Percentiles rank a stretch among this genome's conserved stretches.
Evolutionary conservation across 2,113 vertebrate species (phyloP).

Genomic region (Pseudonaja textilis): DNA sequence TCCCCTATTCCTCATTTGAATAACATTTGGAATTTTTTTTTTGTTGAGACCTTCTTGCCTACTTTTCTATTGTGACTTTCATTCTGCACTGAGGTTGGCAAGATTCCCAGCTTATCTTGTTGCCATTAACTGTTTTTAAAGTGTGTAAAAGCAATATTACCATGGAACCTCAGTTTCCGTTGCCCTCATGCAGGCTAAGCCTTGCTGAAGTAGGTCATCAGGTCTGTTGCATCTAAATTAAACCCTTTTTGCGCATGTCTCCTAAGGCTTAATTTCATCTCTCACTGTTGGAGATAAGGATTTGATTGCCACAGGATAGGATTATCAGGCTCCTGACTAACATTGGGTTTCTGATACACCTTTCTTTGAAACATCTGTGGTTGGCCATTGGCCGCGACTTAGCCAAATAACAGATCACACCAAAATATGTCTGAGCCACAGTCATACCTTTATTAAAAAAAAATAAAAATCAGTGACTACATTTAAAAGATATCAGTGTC

Average conservation of each 20-base stretch:
- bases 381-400: neutral
- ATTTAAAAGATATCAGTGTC: neutral
- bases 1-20: neutral
- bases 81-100: neutral
- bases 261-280: conserved; percentile 6
- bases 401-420: neutral
- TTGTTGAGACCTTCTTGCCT: neutral
- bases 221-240: neutral
- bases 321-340: neutral
- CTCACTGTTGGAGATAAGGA: conserved; percentile 5
- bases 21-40: neutral
- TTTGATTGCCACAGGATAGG: neutral
- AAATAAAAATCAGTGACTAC: neutral
- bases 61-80: neutral
- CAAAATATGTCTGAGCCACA: neutral
- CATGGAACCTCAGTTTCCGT: neutral
- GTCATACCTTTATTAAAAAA: neutral
- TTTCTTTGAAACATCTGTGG: conserved; percentile 15
- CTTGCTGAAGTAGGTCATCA: neutral
- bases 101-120: neutral
- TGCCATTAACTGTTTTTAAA: neutral
- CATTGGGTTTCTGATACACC: neutral
- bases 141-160: neutral
- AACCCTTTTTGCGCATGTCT: neutral
- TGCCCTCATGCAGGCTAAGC: no score